Base-by-base conservation (phyloP, 1,140 invertebrate species). In the Maconellicoccus hirsutus region DNA sequence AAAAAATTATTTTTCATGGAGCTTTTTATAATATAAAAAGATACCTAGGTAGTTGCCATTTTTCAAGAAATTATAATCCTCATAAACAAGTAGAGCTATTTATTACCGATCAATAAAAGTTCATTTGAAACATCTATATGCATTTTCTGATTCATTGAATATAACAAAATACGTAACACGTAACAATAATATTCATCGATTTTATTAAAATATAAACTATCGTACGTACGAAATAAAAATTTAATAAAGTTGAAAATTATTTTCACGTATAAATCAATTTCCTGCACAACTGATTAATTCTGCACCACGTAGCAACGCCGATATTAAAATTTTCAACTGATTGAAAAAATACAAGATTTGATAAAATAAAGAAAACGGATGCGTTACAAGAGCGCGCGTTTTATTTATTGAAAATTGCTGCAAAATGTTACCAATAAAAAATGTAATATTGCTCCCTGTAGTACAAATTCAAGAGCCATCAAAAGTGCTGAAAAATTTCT, bases 361-460 rank as follows among this genome's bases (percentile, higher is more conserved):
- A 19, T 19, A 16, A 52, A 52, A 16, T 3, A 19, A 52, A 52
- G 4, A 3, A 52, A 52, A 16, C 42, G 42, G n/a, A 6, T 16
- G 42, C 42, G 42, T 52, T 52, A 16, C 2, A 19, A 6, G 42
- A 4, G 12, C n/a, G 42, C 4, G 10, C 42, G 16, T 16, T 52
- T 6, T 52, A 8, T 52, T 8, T 52, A 52, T 52, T 52, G 42
- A 52, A 52, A 52, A 52, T 52, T 52, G 2, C n/a, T 19, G 42
- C 42, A 52, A 52, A 52, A 52, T 52, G 42, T 52, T 52, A 52
- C 42, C 42, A 52, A 52, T 52, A 16, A 52, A 33, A 52, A 52
- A 52, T 52, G 16, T 52, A 8, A 52, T 52, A 4, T 52, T 52
- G 12, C n/a, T 8, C n/a, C 10, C 42, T 52, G 3, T 3, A 52